Base-by-base conservation (phyloP, 2,797 vertebrate genomes). In the Poeciliopsis turneri region DNA sequence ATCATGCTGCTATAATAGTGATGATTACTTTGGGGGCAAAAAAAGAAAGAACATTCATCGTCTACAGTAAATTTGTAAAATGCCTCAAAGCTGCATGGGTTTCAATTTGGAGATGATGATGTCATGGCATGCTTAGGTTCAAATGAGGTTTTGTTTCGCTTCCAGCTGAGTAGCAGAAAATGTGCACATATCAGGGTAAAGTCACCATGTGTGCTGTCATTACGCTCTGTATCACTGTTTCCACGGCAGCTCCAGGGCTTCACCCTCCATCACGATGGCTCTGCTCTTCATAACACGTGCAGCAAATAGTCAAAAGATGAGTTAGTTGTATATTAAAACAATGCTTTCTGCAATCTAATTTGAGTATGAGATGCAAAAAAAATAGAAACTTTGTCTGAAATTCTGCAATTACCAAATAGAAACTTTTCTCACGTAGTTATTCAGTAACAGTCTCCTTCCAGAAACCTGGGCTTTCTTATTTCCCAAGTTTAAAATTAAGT, bases 121-220 rank as follows among this genome's bases (percentile, higher is more conserved):
- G 76, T 77, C 61, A 76, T 78, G 43, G 23, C 2, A 10, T 23
- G 13, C 70, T 53, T 2, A 51, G 74, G 81, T 80, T 88, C 72
- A 80, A 55, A 82, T 77, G 3, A 76, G 55, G 78, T 81, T 86
- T 76, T 82, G 69, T 45, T 53, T 43, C 16, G 49, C 82, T 78
- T 83, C 70, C 71, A 78, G 72, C 75, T 75, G 82, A 83, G 51
- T 39, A 61, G 77, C 78, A 80, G 33, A 86, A 81, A 77, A 78
- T 46, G 47, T 79, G 47, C 75, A 33, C 41, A 59, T 2, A 75
- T 66, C 23, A 33, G 53, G 57, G 49, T 71, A 8, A 78, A 79
- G 73, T 78, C 79, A 74, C 76, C 80, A 36, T 47, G 69, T 47
- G 66, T 61, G 74, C 74, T 81, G 72, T 77, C 68, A 61, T 66